Percentiles rank a stretch among this genome's conserved stretches.
Conservation (phyloP, 2,888 invertebrate species). For the Elysia crispata region DNA sequence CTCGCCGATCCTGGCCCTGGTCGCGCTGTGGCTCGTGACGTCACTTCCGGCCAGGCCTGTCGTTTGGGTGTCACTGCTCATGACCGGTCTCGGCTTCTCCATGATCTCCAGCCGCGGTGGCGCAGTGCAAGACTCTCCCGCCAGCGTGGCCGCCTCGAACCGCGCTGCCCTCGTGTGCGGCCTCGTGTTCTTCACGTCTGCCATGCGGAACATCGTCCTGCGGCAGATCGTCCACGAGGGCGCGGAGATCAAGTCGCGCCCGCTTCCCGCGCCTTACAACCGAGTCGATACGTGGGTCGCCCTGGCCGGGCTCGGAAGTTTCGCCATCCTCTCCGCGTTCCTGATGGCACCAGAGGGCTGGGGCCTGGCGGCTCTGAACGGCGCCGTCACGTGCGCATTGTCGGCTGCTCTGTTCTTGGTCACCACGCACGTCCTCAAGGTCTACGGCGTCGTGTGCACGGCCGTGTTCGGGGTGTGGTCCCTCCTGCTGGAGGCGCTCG, state of each 20-base stretch:
- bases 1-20: constrained; percentile 26
- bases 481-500: constrained; percentile 23
- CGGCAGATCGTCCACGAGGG: constrained; percentile 24
- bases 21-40: constrained; percentile 32
- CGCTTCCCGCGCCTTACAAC: no score
- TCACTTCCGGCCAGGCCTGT: not conserved
- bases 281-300: no score
- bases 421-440: constrained; percentile 31
- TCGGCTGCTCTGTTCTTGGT: constrained; percentile 25
- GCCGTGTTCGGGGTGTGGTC: constrained; percentile 35
- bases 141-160: constrained; percentile 20
- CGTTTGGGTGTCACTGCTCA: not conserved
- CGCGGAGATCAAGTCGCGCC: no score
- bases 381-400: constrained; percentile 2
- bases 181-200: constrained; percentile 9
- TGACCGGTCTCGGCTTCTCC: constrained; percentile 15
- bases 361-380: constrained; percentile 20
- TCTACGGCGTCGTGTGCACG: constrained; percentile 17
- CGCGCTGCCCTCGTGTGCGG: constrained; percentile 32
- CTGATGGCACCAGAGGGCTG: not conserved
- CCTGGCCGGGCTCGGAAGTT: not conserved
- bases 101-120: constrained; percentile 33
- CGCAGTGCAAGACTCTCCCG: not conserved
- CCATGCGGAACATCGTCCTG: constrained; percentile 38
- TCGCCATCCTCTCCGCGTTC: not conserved